Evolutionary conservation across 2,888 invertebrate genomes (phyloP), one percentile per base, ranked within the genome.

Genomic region (Pristionchus japonicus): DNA sequence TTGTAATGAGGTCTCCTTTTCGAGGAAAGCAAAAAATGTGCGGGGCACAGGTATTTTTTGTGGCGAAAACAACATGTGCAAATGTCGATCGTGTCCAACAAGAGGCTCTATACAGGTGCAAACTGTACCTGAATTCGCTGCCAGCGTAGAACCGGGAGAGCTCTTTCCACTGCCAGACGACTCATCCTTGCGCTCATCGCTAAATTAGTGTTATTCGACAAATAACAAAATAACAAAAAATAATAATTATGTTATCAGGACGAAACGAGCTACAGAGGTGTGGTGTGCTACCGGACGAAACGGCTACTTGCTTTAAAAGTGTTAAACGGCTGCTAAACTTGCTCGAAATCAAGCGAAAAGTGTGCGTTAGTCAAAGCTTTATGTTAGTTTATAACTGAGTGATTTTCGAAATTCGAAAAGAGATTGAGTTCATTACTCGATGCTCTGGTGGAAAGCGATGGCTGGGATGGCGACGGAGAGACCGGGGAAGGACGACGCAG

Each of bases 381-480:
- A 31, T 27, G 64, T 70, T 70, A 37, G 37, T n/a, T n/a, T n/a
- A n/a, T n/a, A n/a, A 31, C 20, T 9, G 23, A 64, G 64, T 7
- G 20, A 77, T 9, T 77, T 23, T 37, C 6, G 15, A 61, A 77
- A 43, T 37, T n/a, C n/a, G n/a, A n/a, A 40, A 43, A 31, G 84
- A 37, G 64, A 20, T 15, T 34, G 34, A 70, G 15, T 37, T n/a
- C n/a, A n/a, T n/a, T 77, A 87, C 87, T 87, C 87, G 87, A 87
- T 80, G 80, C 57, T 61, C 80, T 87, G 87, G 47, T 87, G 87
- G 80, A 87, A 87, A 52, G 87, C 77, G 34, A 87, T 87, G 80
- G 77, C 43, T 17, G 87, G 87, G 20, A 87, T 87, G 80, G 87
- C 49, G 3, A 87, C 77, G 77, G 87, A 67, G 23, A 87, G 80